phyloP scores from a whole-genome alignment of 2,888 invertebrate species.

The Eilema caniola region DNA sequence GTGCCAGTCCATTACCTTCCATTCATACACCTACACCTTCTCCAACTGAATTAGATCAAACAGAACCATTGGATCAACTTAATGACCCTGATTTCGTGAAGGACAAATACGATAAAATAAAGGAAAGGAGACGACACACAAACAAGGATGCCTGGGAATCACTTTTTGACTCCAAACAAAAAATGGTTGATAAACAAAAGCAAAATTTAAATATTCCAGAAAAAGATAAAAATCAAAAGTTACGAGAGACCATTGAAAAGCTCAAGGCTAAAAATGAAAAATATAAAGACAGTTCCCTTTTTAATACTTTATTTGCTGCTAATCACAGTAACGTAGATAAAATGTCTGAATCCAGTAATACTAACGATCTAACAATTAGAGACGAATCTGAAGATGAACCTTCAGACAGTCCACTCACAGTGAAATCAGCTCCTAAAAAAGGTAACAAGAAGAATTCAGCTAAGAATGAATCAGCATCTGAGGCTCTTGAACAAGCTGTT shows the following conservation, averaged over 20 bases:
- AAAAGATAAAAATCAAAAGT: constrained; percentile 83
- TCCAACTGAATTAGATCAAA: constrained; percentile 65
- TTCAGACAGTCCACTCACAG: constrained; percentile 51
- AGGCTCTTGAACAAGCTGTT: constrained; percentile 88
- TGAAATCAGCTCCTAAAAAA: constrained; percentile 69
- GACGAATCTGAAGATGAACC: constrained; percentile 63
- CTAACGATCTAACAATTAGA: constrained; percentile 60
- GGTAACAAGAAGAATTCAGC: constrained; percentile 78
- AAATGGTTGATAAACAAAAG: constrained; percentile 74
- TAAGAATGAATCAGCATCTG: constrained; percentile 87
- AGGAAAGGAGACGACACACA: constrained; percentile 87
- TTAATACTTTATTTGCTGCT: constrained; percentile 70
- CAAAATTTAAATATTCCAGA: constrained; percentile 72
- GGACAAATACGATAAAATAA: constrained; percentile 88
- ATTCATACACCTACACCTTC: constrained; percentile 79
- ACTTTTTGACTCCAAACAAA: constrained; percentile 79
- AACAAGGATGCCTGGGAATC: constrained; percentile 82
- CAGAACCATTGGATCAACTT: constrained; percentile 60
- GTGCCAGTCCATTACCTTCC: constrained; percentile 80
- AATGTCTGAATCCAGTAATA: constrained; percentile 57
- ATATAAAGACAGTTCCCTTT: constrained; percentile 73
- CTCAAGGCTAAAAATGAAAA: constrained; percentile 88
- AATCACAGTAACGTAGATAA: constrained; percentile 62
- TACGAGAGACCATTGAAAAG: constrained; percentile 88
- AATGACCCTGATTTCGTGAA: constrained; percentile 78